Base-by-base conservation (phyloP, 2,113 vertebrate species). In the Sterna hirundo region DNA sequence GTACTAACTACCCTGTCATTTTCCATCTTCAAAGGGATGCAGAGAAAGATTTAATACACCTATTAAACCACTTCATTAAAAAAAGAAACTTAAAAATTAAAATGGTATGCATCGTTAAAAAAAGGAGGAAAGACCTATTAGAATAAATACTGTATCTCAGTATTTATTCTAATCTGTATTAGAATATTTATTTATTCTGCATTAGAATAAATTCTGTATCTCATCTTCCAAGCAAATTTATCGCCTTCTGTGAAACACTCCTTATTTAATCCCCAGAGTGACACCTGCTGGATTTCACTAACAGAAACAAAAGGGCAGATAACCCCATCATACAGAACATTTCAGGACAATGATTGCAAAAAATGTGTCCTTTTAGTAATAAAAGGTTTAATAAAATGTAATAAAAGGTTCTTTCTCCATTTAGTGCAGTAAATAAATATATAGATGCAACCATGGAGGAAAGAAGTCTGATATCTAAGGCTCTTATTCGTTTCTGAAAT, bases 241-340 rank as follows among this genome's bases (percentile, higher is more conserved):
- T 32, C 10, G 57, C 22, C 57, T 3, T 38, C 79, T 68, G 32
- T 16, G 17, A 64, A 92, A 83, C 42, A 55, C 38, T 85, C 62
- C 51, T 74, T 65, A 86, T 69, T 91, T 93, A 97, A 93, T 94
- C 91, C 93, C 95, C 97, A 97, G 95, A 96, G 95, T 97, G 96
- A 97, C 96, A 97, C 94, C 94, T 97, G 92, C 97, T 97, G 96
- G 96, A 94, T 92, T 93, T 85, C 51, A 78, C 44, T 29, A 72
- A 84, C 44, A 94, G 90, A 90, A 90, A 86, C 54, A n/a, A 75
- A 94, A 88, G 32, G 54, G 8, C 32, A 72, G 68, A 52, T 68
- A 76, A 19, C 52, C 12, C 42, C 47, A 66, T 42, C 22, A 38
- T 2, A 57, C 36, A 66, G 46, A 83, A 49, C 26, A 42, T 44